Base-by-base conservation (phyloP, 2,797 vertebrate species). In the Smutsia gigantea region DNA sequence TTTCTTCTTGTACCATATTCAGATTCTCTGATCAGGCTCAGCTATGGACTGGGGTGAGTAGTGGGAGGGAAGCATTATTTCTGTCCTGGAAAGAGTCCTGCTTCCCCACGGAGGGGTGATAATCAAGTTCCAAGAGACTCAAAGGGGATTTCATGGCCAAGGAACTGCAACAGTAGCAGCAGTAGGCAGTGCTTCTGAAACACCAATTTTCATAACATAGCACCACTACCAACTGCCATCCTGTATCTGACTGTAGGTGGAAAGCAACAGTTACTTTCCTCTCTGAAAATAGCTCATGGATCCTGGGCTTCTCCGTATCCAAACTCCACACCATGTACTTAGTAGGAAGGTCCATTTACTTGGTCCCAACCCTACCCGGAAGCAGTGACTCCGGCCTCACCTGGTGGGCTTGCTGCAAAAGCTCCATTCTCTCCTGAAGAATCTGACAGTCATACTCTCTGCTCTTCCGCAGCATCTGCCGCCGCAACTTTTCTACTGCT, bases 381-480 rank as follows among this genome's bases (percentile, higher is more conserved):
- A 8, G 7, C 0, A 1, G 55, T 15, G 53, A 11, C 77, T 63
- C 37, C 4, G 10, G 71, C 75, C 97, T 34, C 96, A 99, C 99
- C 99, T 99, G 99, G 96, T 99, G 99, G 37, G 99, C 99, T 98
- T 99, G 99, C 98, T 99, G 99, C 72, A 99, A 99, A 96, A 99
- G 99, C 97, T 99, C 99, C 99, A 99, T 99, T 87, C 99, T 99
- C 98, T 99, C 99, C 98, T 99, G 99, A 86, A 99, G 99, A 96
- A 99, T 99, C 98, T 99, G 99, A 97, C 99, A 99, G 98, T 99
- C 99, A 2, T 99, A 99, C 93, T 99, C 99, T 94, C 99, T 98
- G 98, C 99, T 99, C 98, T 99, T 99, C 95, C 99, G 99, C 97
- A 99, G 98, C 99, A 99, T 99, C 98, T 99, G 99, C 93, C 99